Evolutionary conservation across 2,888 invertebrate species (phyloP), one percentile per base, ranked within the genome.

Genomic region (Apodemia hepburni): DNA sequence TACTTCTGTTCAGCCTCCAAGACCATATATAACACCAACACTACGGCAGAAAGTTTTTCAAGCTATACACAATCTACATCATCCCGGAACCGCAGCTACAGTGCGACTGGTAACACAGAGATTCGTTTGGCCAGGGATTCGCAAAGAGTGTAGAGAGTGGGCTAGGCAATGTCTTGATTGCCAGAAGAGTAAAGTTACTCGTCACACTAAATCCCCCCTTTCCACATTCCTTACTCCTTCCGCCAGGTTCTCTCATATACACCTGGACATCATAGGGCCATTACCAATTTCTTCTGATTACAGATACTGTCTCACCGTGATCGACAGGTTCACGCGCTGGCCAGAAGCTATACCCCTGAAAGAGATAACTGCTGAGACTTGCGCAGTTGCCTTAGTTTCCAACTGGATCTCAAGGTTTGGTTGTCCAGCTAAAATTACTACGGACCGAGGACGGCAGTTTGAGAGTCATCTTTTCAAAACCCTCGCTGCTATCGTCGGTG

Each of bases 351-450:
- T 70, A 8, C 79, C 82, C 1, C 38, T 81, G 0, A 17, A 54
- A 11, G 75, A 82, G 60, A 81, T 81, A 15, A 78, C 79, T 0
- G 82, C 82, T 0, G 78, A 77, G 62, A 77, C 79, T 0, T 75
- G 79, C 2, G 81, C 79, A 1, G 61, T 65, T 17, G 75, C 78
- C 3, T 72, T 89, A 8, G 4, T 69, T 0, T 61, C 63, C 12
- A 63, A 65, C 0, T 75, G 75, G 75, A 68, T 74, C 8, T 49
- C 71, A 1, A 62, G 74, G 5, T 72, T 72, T 49, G 74, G 73
- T 8, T 71, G 71, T 29, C 74, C 74, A 1, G 45, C 47, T 54
- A 62, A 58, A 3, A 78, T 78, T 3, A 82, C 80, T 58, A 76
- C 79, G 15, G 74, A 81, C 22, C 80, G 80, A 58, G 81, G 85